A percentile compares a stretch with the other conserved stretches of the same genome.
Evolutionary conservation across 1,140 invertebrate species (phyloP).

Genomic region (Drosophila repletoides): DNA sequence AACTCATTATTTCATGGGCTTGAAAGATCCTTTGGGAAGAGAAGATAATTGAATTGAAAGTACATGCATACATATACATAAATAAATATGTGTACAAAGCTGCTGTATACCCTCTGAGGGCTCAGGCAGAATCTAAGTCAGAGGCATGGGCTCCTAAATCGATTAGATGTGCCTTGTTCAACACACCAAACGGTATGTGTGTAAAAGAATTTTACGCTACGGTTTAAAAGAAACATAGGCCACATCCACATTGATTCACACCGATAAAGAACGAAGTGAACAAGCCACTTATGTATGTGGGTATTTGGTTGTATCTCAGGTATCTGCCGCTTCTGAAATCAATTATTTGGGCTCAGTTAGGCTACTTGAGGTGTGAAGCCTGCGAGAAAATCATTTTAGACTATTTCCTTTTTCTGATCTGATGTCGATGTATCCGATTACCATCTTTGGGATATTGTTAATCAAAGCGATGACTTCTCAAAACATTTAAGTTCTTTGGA

Average conservation of each 20-base stretch:
- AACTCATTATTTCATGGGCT: not conserved
- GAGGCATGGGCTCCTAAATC: constrained; percentile 48
- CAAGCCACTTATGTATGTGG: constrained; percentile 7
- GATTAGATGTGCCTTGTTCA: constrained; percentile 71
- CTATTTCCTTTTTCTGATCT: not conserved
- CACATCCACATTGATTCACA: constrained; percentile 45
- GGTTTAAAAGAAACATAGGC: constrained; percentile 48
- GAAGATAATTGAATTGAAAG: constrained; percentile 48
- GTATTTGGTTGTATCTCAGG: no score
- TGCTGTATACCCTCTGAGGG: no score
- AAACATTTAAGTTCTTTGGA: constrained; percentile 14
- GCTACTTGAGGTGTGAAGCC: constrained; percentile 59
- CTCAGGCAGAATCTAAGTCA: not conserved
- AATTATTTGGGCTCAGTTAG: constrained; percentile 58
- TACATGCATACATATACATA: no score
- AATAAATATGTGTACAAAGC: no score
- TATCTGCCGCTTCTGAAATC: constrained; percentile 55
- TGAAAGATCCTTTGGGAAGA: constrained; percentile 39
- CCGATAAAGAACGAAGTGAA: not conserved
- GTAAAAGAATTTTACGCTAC: constrained; percentile 62
- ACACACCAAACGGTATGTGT: constrained; percentile 39
- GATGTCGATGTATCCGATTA: constrained; percentile 1
- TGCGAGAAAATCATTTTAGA: constrained; percentile 52
- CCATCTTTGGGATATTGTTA: not conserved
- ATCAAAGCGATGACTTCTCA: constrained; percentile 34